Conservation (phyloP, 1,140 invertebrate species). For the Zaprionus camerounensis region DNA sequence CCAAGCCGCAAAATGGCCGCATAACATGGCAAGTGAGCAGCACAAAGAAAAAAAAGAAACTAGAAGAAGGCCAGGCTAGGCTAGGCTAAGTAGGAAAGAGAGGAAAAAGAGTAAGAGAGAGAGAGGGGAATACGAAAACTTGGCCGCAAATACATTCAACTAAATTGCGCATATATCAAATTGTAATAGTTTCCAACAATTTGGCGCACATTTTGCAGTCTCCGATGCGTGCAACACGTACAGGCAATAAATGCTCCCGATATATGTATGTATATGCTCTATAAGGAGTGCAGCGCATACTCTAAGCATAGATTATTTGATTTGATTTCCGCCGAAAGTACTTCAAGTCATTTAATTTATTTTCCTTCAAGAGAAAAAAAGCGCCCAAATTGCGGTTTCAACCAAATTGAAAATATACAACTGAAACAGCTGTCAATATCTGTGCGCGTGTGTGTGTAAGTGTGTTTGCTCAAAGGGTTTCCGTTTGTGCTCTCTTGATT, state of each 20-base stretch:
- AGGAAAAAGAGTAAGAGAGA: not conserved
- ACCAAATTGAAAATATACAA: conserved; percentile 47
- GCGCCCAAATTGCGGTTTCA: conserved; percentile 20
- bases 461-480: conserved; percentile 18
- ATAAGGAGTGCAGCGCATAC: conserved; percentile 16
- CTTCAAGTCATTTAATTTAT: conserved; percentile 41
- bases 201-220: conserved; percentile 60
- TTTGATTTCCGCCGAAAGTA: conserved; percentile 41
- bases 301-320: conserved; percentile 52
- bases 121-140: conserved; percentile 9
- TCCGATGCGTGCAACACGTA: conserved; percentile 63
- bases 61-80: not conserved
- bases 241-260: conserved; percentile 45
- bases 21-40: conserved; percentile 49
- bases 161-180: conserved; percentile 67
- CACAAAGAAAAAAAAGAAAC: conserved; percentile 1
- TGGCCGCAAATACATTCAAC: conserved; percentile 55
- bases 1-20: conserved; percentile 54
- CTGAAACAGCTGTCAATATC: conserved; percentile 44
- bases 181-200: conserved; percentile 67
- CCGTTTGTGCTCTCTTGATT: conserved; percentile 38
- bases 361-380: conserved; percentile 2
- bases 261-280: conserved; percentile 9
- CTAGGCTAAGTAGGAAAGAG: not conserved
- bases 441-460: not conserved